These are phyloP conservation scores for Cantharis rufa DNA, from an alignment of 2,888 invertebrate genomes.

Conservation along the genomic window DNA sequence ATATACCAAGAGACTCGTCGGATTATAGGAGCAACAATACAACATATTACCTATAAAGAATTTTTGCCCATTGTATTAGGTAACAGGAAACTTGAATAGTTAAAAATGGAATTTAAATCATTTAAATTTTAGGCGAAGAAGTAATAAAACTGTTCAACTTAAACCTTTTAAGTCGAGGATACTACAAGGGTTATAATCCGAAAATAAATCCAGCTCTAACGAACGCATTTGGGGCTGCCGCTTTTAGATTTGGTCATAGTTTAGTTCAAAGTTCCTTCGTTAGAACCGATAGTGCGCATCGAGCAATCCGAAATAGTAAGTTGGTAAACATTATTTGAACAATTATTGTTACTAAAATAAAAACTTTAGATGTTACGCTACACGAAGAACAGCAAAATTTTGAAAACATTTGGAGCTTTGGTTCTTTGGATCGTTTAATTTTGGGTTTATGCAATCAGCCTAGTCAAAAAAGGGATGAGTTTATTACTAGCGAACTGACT, in stretches of 20 bases:
- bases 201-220: conserved; percentile 75
- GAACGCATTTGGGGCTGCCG: conserved; percentile 80
- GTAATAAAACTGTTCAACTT: conserved; percentile 78
- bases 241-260: conserved; percentile 86
- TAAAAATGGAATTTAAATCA: not conserved
- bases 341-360: not conserved
- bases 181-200: conserved; percentile 71
- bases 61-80: conserved; percentile 81
- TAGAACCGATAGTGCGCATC: conserved; percentile 71
- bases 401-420: conserved; percentile 73
- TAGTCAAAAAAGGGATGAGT: conserved; percentile 79
- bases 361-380: conserved; percentile 72
- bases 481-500: conserved; percentile 78
- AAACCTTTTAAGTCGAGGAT: conserved; percentile 68
- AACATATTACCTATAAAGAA: conserved; percentile 83
- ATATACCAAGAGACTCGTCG: conserved; percentile 83
- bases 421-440: conserved; percentile 78
- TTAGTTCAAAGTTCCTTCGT: conserved; percentile 79
- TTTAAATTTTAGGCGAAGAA: conserved; percentile 62
- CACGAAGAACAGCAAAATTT: conserved; percentile 77
- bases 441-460: conserved; percentile 78
- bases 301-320: conserved; percentile 74
- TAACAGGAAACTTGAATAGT: conserved; percentile 37
- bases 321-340: conserved; percentile 27
- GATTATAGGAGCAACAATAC: conserved; percentile 79